Evolutionary conservation across 2,797 vertebrate genomes (phyloP), one percentile per base, ranked within the genome.

Genomic region (Acipenser oxyrinchus): DNA sequence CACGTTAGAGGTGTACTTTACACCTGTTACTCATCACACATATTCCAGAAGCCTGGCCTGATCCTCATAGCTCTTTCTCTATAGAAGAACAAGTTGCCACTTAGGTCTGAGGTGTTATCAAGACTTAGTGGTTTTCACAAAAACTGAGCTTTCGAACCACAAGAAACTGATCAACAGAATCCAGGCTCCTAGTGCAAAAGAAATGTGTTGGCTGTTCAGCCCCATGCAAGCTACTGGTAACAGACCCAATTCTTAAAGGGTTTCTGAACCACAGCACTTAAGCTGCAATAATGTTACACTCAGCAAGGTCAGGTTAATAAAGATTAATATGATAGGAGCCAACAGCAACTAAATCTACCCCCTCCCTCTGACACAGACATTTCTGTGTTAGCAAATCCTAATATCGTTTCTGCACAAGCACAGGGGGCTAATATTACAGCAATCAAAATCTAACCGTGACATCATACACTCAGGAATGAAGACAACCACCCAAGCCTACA

Each of bases 401-500:
- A 37, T 4, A 37, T 37, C 23, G 23, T 37, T 37, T 4, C 23
- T 37, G 23, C 23, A 37, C 23, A 37, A 4, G 23, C 23, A 37
- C 23, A 37, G 23, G 23, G 23, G 23, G 23, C 23, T 37, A 37
- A 37, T 37, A 2, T 37, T 8, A 12, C 23, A 49, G 48, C 53
- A 37, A 58, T 11, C 10, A 58, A 49, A 48, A 48, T 10, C 8
- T 9, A 66, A 57, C 57, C 9, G 7, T 61, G 58, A 51, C 48
- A 55, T 59, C 23, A 48, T 51, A 49, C n/a, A 10, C 50, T 60
- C 50, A 15, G 48, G 59, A 65, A 64, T 55, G 59, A 69, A 51
- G 50, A 37, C 59, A 55, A 59, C 51, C n/a, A 52, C 49, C 64
- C 13, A 57, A 23, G 55, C 55, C 12, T n/a, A 58, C 13, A 13